Base-by-base conservation (phyloP, 2,888 invertebrate genomes). In the Drosophila trichaetosa region DNA sequence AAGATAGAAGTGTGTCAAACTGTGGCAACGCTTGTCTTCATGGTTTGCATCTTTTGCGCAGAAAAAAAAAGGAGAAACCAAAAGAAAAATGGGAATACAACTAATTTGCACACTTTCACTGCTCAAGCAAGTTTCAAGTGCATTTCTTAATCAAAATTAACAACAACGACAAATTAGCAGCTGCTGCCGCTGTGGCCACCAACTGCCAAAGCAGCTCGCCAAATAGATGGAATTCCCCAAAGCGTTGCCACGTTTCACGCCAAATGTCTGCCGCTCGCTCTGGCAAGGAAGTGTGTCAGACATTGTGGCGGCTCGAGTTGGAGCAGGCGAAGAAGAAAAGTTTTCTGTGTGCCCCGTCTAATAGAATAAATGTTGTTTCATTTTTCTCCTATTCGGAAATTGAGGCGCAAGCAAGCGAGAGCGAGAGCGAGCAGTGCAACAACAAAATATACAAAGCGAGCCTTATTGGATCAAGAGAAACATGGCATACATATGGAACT, bases 351-450 rank as follows among this genome's bases (percentile, higher is more conserved):
- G 21, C 21, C 52, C 52, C 76, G 81, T 79, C 73, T 86, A 81
- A 86, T 82, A 64, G 77, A 79, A 84, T 81, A 84, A 84, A 83
- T 79, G 79, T 68, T 79, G 79, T 79, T 79, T 72, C 66, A 69
- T 64, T 76, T 75, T 71, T 38, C 56, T 56, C 56, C 56, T 38
- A n/a, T 27, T 38, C 70, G 71, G 34, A 29, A 42, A 27, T 42
- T 33, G 65, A 52, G 52, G 59, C 42, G 68, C 71, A 10, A 29
- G 72, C 49, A 38, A 54, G 68, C 33, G 40, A 73, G 42, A 27
- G 59, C 52, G 60, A 24, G 33, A 60, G 58, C 63, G 29, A 58
- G 51, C 56, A 69, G 46, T 24, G 29, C 38, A 64, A 31, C 48
- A 72, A 67, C 62, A 68, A 53, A 48, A 74, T 38, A 66, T 65